Evolutionary conservation across 2,888 invertebrate species (phyloP), one percentile per base, ranked within the genome.

Genomic region (Protonemura montana): DNA sequence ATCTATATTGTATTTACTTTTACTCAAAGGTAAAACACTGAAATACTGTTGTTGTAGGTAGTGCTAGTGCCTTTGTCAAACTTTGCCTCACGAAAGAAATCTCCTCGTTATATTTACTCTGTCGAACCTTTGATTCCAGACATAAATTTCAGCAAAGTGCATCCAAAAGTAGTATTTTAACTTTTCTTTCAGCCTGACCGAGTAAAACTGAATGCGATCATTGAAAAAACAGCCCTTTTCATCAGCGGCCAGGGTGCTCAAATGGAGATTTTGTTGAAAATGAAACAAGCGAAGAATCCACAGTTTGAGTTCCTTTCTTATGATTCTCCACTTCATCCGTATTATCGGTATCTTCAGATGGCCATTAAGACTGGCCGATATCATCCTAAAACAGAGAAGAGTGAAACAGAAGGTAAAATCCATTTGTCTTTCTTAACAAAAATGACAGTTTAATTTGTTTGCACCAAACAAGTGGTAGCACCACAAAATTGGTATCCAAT

Each of bases 181-280:
- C 21, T 13, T 59, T 88, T 88, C 89, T 91, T 90, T 77, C 91
- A 98, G 97, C 98, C 98, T 0, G 95, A 95, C 88, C 95, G 96
- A 3, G 93, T 95, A 89, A 98, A 98, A 91, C 94, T 96, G 89
- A 97, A 98, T 91, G 96, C 97, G 21, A 97, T 99, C 88, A 98
- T 99, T 89, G 98, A 98, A 90, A 98, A 98, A 92, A 99, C 98
- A 0, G 97, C 97, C 0, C 93, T 95, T 89, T 98, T 98, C 91
- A 97, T 98, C 89, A 95, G 95, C 89, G 94, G 94, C 84, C 98
- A 99, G 90, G 99, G 99, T 0, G 94, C 95, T 7, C 99, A 99
- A 92, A 99, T 99, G 99, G 99, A 99, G 92, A 98, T 99, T 89
- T 93, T 99, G 16, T 95, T 99, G 89, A 99, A 99, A 92, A 97